Conservation (phyloP, 2,888 invertebrate species). For the Siphonodentalium dalli region DNA sequence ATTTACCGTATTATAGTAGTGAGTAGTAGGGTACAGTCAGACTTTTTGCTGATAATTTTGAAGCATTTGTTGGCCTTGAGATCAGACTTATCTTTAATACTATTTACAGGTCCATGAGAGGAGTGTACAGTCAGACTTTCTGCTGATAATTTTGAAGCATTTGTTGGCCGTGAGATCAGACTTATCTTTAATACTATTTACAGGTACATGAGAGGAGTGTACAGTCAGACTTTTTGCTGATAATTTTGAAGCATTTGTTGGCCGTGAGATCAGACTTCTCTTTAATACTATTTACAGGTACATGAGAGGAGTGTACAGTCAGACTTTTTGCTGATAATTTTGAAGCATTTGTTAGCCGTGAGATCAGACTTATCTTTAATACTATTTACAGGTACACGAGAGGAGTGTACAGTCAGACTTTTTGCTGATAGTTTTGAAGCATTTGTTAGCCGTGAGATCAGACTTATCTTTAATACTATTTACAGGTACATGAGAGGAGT, state of each 20-base stretch:
- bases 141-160: conserved; percentile 53
- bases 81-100: not conserved
- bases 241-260: conserved; percentile 50
- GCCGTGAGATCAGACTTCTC: conserved; percentile 40
- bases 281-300: conserved; percentile 42
- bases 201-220: conserved; percentile 62
- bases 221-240: conserved; percentile 60
- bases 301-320: conserved; percentile 62
- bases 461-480: too few relatives aligned
- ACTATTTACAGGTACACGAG: conserved; percentile 62
- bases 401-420: too few relatives aligned
- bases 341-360: conserved; percentile 42
- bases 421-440: too few relatives aligned
- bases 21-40: too few relatives aligned
- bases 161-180: conserved; percentile 44
- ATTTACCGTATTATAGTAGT: too few relatives aligned
- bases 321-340: conserved; percentile 58
- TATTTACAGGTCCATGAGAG: conserved; percentile 59
- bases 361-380: conserved; percentile 53
- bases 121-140: conserved; percentile 60
- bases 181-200: conserved; percentile 59
- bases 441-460: too few relatives aligned
- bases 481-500: too few relatives aligned
- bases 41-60: too few relatives aligned
- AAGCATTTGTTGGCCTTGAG: not conserved